Conservation (phyloP, 2,113 vertebrate genomes). For the Ophthalmolycus amberensis region DNA sequence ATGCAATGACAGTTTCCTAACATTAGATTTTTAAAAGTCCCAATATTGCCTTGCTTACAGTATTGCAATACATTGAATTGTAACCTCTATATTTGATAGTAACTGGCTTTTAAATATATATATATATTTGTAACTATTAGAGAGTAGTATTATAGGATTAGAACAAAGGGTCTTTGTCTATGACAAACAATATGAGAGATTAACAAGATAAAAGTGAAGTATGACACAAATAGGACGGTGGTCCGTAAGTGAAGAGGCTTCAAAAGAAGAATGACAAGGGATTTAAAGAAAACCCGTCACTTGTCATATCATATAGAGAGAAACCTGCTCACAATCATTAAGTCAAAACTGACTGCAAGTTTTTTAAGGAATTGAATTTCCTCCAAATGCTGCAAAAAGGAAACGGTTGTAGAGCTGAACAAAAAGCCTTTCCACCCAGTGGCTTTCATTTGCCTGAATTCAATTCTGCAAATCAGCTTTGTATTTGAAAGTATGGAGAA, state of each 20-base stretch:
- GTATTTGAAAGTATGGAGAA: slow-evolving; percentile 29
- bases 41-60: no score
- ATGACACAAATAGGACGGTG: slow-evolving; percentile 9
- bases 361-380: slow-evolving; percentile 33
- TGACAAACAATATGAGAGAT: background rate
- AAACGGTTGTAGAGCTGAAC: slow-evolving; percentile 39
- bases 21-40: no score
- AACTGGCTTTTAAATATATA: no score
- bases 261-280: slow-evolving; percentile 14
- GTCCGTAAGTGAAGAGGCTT: slow-evolving; percentile 27
- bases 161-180: no score
- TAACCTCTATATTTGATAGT: no score
- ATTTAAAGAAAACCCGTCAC: slow-evolving; percentile 6
- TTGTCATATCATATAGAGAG: slow-evolving; percentile 31
- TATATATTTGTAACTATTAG: no score
- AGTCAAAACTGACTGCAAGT: slow-evolving; percentile 33
- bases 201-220: slow-evolving; percentile 6
- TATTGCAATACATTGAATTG: no score
- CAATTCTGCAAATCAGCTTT: slow-evolving; percentile 48
- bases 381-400: slow-evolving; percentile 26
- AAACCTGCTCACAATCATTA: slow-evolving; percentile 37
- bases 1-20: no score
- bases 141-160: no score
- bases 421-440: slow-evolving; percentile 37
- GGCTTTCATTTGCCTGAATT: slow-evolving; percentile 55